Percentiles rank a stretch among this genome's conserved stretches.
These are phyloP conservation scores for Pycnonotus jocosus DNA, from an alignment of 2,113 vertebrate species.

Conservation along the genomic window DNA sequence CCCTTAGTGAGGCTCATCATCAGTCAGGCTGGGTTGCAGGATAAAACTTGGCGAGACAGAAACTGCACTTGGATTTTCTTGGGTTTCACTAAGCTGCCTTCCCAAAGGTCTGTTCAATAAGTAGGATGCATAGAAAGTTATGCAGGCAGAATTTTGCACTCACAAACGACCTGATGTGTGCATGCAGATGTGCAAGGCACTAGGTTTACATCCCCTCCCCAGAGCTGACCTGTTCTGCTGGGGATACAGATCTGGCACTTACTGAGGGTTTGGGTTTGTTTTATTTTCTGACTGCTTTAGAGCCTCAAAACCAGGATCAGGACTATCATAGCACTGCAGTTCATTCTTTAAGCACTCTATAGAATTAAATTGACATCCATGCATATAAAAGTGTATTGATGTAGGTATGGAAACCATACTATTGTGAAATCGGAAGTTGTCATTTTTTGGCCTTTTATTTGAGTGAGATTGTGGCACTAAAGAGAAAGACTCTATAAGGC, in stretches of 20 bases:
- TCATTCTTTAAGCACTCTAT: neutral
- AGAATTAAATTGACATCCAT: neutral
- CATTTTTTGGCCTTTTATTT: neutral
- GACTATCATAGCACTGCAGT: neutral
- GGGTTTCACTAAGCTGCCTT: neutral
- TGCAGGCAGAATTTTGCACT: neutral
- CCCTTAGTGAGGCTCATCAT: neutral
- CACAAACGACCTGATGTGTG: neutral
- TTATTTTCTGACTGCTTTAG: neutral
- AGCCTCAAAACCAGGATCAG: neutral
- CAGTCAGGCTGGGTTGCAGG: neutral
- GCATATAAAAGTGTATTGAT: neutral
- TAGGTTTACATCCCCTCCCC: neutral
- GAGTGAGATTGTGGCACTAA: neutral
- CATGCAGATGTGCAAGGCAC: neutral
- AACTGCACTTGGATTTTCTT: neutral
- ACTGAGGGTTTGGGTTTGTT: neutral
- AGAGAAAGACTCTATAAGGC: neutral
- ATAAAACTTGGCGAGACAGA: neutral
- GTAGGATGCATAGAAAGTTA: neutral
- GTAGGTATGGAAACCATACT: neutral
- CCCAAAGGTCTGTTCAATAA: neutral
- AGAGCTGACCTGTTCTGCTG: neutral
- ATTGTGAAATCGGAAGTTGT: neutral
- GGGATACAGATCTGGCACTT: neutral